These are phyloP conservation scores for Pasiphila rectangulata DNA, from an alignment of 2,888 invertebrate species.

Conservation along the genomic window DNA sequence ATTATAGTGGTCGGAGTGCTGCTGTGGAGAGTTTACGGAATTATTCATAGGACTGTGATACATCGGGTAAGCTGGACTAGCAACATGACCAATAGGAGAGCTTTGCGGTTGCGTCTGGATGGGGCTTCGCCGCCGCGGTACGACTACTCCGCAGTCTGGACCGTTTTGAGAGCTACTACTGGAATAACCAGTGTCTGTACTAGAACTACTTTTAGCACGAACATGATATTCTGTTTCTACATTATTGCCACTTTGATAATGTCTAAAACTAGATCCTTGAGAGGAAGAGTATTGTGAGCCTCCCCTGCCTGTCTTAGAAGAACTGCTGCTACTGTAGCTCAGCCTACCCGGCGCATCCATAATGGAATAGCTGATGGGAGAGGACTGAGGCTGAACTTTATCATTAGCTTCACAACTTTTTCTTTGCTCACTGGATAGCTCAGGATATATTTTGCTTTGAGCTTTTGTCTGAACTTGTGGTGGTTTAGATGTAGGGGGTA, in stretches of 20 bases:
- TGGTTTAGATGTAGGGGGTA: slow-evolving; percentile 77
- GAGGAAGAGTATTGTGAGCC: slow-evolving; percentile 77
- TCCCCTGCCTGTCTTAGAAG: slow-evolving; percentile 73
- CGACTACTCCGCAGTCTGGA: slow-evolving; percentile 84
- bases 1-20: slow-evolving; percentile 79
- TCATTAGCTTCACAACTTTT: slow-evolving; percentile 80
- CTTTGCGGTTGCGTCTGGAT: slow-evolving; percentile 85
- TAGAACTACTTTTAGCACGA: slow-evolving; percentile 82
- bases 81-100: slow-evolving; percentile 86
- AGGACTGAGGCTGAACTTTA: slow-evolving; percentile 82
- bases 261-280: slow-evolving; percentile 80
- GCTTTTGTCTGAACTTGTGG: slow-evolving; percentile 86
- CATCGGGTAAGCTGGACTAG: slow-evolving; percentile 90
- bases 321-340: slow-evolving; percentile 80
- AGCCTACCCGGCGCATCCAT: slow-evolving; percentile 85
- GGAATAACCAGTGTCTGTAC: slow-evolving; percentile 83
- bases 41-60: slow-evolving; percentile 92
- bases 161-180: slow-evolving; percentile 83
- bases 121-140: slow-evolving; percentile 86
- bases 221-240: slow-evolving; percentile 83
- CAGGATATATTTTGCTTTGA: slow-evolving; percentile 89
- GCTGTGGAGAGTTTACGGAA: slow-evolving; percentile 86
- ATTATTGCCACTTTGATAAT: slow-evolving; percentile 83
- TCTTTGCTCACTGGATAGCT: slow-evolving; percentile 78
- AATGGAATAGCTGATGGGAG: slow-evolving; percentile 88